phyloP scores from a whole-genome alignment of 2,888 invertebrate species.

The Chorisops tibialis region DNA sequence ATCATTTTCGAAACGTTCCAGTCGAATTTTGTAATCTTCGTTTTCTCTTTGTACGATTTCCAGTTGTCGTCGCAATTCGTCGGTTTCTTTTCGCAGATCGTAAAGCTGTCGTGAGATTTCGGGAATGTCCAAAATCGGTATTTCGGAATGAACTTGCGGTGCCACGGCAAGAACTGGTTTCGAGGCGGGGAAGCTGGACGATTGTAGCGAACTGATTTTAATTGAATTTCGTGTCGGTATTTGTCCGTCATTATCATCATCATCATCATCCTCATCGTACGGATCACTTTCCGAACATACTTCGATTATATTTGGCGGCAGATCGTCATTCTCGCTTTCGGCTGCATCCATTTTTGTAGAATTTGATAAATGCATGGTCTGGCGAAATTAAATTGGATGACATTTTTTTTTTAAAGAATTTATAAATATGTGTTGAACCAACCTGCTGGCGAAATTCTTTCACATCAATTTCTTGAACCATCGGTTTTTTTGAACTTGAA shows the following conservation, averaged over 20 bases:
- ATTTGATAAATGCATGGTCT: too few species aligned
- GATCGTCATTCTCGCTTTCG: constrained; percentile 30
- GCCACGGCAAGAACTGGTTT: not conserved
- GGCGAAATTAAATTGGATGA: too few species aligned
- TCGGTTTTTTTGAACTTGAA: not conserved
- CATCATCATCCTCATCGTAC: constrained; percentile 22
- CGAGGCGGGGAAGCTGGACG: not conserved
- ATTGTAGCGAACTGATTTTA: not conserved
- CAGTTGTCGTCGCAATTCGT: constrained; percentile 45
- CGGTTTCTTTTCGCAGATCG: constrained; percentile 46
- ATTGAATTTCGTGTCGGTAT: not conserved
- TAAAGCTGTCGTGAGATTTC: constrained; percentile 48
- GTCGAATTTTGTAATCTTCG: constrained; percentile 43
- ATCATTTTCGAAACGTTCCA: constrained; percentile 43
- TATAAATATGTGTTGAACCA: not conserved
- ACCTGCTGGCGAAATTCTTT: not conserved
- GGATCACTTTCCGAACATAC: constrained; percentile 33
- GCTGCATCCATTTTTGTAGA: not conserved
- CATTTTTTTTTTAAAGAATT: not conserved
- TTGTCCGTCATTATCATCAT: not conserved
- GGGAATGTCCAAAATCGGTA: constrained; percentile 44
- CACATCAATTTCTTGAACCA: not conserved
- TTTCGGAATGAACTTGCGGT: constrained; percentile 12
- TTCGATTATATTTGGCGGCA: constrained; percentile 37
- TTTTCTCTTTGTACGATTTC: constrained; percentile 46